Evolutionary conservation across 1,140 invertebrate species (phyloP).

Genomic region (Hypothenemus hampei): DNA sequence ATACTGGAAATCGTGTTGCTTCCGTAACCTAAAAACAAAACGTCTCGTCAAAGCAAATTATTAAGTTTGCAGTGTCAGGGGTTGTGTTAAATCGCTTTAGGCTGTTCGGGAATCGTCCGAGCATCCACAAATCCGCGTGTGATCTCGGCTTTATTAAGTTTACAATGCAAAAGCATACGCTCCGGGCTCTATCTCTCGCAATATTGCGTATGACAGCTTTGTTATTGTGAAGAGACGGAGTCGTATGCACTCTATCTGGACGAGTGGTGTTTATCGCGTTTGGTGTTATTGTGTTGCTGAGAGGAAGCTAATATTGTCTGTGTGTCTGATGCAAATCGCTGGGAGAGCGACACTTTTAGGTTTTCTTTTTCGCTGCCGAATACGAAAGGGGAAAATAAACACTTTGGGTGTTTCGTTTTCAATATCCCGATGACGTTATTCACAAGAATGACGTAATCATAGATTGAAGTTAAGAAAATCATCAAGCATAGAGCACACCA

Average conservation of each 20-base stretch:
- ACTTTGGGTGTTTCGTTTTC: too few relatives aligned
- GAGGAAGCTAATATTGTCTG: conserved; percentile 15
- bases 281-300: conserved; percentile 1
- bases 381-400: too few relatives aligned
- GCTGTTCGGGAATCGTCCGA: conserved; percentile 3
- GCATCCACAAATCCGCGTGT: conserved; percentile 2
- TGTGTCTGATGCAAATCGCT: conserved; percentile 16
- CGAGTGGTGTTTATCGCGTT: conserved; percentile 6
- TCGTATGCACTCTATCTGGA: conserved; percentile 9
- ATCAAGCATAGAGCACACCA: too few relatives aligned
- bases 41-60: neutral
- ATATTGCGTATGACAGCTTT: conserved; percentile 36
- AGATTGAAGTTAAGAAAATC: too few relatives aligned
- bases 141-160: conserved; percentile 41
- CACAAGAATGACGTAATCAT: too few relatives aligned
- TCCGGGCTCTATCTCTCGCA: conserved; percentile 30
- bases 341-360: too few relatives aligned
- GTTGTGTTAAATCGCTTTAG: conserved; percentile 1
- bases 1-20: conserved; percentile 64
- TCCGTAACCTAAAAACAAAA: conserved; percentile 40
- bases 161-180: conserved; percentile 42
- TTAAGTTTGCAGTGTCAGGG: neutral
- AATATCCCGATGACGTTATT: too few relatives aligned
- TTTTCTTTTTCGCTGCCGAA: too few relatives aligned
- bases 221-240: conserved; percentile 26